phyloP scores from a whole-genome alignment of 2,113 vertebrate species.

The Indicator indicator region DNA sequence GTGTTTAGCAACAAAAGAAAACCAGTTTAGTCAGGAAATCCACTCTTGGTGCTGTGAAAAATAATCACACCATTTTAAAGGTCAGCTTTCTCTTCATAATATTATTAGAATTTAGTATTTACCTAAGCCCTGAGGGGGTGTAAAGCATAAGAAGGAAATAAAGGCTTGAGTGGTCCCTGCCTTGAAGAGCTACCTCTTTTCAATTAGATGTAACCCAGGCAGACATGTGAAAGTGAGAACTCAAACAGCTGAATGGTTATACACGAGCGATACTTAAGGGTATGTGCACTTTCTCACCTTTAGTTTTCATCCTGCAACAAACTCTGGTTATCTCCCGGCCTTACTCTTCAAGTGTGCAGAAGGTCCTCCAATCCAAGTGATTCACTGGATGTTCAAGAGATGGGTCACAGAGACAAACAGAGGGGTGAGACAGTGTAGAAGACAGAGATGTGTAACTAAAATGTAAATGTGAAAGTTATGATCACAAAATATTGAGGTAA shows the following conservation, averaged over 20 bases:
- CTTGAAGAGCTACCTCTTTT: neutral
- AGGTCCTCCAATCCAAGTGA: accelerated
- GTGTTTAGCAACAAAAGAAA: neutral
- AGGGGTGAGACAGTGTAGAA: neutral
- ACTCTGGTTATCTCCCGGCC: neutral
- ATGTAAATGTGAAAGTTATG: neutral
- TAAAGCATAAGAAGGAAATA: neutral
- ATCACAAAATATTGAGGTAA: neutral
- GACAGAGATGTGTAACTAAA: neutral
- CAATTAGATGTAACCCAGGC: neutral
- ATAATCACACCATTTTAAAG: neutral
- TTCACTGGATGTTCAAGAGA: neutral
- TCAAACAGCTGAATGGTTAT: neutral
- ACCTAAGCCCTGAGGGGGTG: neutral
- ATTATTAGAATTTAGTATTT: neutral
- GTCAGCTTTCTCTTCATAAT: neutral
- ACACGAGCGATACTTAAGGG: neutral
- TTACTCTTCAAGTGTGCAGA: neutral
- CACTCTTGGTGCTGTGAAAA: neutral
- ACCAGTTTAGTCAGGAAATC: constrained; percentile 10
- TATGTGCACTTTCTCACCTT: neutral
- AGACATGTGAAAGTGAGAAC: neutral
- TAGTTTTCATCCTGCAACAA: neutral
- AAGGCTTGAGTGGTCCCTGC: neutral
- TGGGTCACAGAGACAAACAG: neutral